A percentile compares a stretch with the other conserved stretches of the same genome.
Conservation (phyloP, 2,113 vertebrate species). For the Ammodytes marinus region DNA sequence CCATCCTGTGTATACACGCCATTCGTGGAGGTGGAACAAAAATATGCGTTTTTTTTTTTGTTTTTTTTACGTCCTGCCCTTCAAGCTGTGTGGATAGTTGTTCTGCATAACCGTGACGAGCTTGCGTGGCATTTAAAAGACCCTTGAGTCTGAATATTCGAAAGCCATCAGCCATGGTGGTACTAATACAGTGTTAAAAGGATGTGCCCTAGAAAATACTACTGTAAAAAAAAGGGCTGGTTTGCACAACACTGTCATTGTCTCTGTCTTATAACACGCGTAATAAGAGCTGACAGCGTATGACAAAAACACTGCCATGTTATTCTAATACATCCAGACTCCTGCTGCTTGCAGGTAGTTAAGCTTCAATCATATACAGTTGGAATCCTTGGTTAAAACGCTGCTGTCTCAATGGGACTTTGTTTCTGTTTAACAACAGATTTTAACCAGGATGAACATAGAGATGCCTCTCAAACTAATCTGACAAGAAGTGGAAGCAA, state of each 20-base stretch:
- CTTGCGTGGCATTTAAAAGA: constrained; percentile 51
- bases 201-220: constrained; percentile 56
- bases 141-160: constrained; percentile 42
- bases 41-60: not conserved
- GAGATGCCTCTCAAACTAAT: not conserved
- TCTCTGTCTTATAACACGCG: constrained; percentile 25
- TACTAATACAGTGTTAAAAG: constrained; percentile 15
- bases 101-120: constrained; percentile 57
- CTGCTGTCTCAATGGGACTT: not conserved
- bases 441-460: not conserved
- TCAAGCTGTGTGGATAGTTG: constrained; percentile 62
- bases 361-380: constrained; percentile 1
- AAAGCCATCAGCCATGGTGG: constrained; percentile 43
- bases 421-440: not conserved
- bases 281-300: constrained; percentile 42
- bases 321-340: constrained; percentile 38
- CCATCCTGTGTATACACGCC: constrained; percentile 48
- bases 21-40: constrained; percentile 51
- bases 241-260: constrained; percentile 43
- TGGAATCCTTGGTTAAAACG: not conserved
- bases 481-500: too few species aligned
- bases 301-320: constrained; percentile 24
- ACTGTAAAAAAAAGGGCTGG: not conserved
- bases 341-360: constrained; percentile 24
- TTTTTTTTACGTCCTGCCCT: constrained; percentile 45